phyloP scores from a whole-genome alignment of 2,888 invertebrate genomes.

The Acanthopleura granulata region DNA sequence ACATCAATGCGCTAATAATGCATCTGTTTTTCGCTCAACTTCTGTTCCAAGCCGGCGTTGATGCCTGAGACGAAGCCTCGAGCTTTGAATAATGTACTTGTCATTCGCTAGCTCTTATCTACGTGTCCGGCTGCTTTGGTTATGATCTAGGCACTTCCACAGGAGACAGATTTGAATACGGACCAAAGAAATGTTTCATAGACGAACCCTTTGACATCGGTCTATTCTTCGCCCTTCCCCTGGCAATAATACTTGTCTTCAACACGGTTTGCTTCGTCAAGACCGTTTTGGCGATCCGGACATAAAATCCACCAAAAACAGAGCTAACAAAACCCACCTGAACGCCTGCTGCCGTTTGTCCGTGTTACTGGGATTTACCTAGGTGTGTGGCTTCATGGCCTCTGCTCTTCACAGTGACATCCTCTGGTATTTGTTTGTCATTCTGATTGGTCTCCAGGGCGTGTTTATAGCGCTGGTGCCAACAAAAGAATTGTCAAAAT shows the following conservation, averaged over 20 bases:
- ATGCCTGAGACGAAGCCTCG: neutral
- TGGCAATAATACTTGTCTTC: neutral
- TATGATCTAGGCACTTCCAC: neutral
- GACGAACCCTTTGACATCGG: neutral
- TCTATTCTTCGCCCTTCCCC: neutral
- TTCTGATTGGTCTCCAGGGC: conserved; percentile 73
- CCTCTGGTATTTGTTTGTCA: conserved; percentile 71
- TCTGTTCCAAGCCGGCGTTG: neutral
- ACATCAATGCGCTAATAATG: neutral
- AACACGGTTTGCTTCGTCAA: neutral
- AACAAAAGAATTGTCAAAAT: neutral
- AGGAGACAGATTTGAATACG: neutral
- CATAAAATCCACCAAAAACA: neutral
- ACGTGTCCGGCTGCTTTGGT: neutral
- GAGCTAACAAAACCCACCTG: neutral
- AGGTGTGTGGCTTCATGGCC: conserved; percentile 70
- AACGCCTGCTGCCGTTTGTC: conserved; percentile 44
- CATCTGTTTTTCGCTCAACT: neutral
- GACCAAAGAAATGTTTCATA: neutral
- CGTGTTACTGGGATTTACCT: conserved; percentile 71
- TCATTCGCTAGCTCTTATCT: neutral
- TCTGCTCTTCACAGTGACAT: conserved; percentile 55
- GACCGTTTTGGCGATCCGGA: neutral
- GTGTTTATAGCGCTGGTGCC: conserved; percentile 72
- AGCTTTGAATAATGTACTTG: neutral